Base-by-base conservation (phyloP, 30 jellyfish, hydroid and myxozoan genomes). In the Aurelia coerulea region DNA sequence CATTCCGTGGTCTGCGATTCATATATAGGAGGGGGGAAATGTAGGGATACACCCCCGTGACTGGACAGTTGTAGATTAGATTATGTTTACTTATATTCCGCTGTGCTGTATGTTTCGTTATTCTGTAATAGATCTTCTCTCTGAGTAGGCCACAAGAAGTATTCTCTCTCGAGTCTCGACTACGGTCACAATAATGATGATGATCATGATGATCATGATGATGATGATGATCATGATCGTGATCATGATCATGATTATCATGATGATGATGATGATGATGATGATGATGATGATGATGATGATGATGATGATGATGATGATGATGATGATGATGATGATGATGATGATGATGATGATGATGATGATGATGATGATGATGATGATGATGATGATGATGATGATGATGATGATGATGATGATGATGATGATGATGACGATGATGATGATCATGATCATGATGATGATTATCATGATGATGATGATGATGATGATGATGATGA, bases 371-470 rank as follows among this genome's bases (percentile, higher is more conserved):
- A 84, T 32, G 94, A 84, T 41, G 94, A 50, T 37, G 90, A 84
- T 9, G 71, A 84, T 6, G 74, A 56, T 18, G 91, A 52, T 13
- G 80, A 59, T 18, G 90, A 73, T 14, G 83, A 73, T 33, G 91
- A 74, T 6, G 91, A 37, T 60, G 83, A 35, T 35, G 91, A 46
- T n/a, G 83, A 73, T 51, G 82, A 56, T 74, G 90, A 70, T 18
- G 90, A 73, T 54, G 83, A 54, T 13, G 79, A 74, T 74, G 90
- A 73, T 58, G 94, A 84, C 19, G 85, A 71, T 23, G 82, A 60
- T 72, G 91, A 73, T 58, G 94, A 84, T 46, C 85, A 72, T 7
- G 92, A 72, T 41, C 80, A 67, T 42, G 92, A 60, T 33, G 89
- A 71, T 37, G 79, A 51, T 29, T 91, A 2, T 65, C 53, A 81